Evolutionary conservation across 1,140 invertebrate species (phyloP), one percentile per base, ranked within the genome.

Genomic region (Cydia amplana): DNA sequence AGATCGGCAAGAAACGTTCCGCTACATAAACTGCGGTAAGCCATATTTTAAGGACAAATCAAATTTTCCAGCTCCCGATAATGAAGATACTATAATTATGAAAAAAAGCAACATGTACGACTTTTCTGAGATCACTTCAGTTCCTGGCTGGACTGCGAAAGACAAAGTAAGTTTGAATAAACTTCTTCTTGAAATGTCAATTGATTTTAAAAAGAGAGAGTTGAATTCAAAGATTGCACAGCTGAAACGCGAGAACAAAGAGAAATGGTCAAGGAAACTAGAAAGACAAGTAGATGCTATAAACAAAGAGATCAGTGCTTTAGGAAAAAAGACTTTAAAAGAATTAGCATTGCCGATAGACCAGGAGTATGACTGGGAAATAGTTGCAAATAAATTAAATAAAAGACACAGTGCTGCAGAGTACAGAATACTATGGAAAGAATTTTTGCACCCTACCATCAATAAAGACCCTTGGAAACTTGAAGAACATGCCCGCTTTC

Each of bases 371-470:
- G 90, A 93, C 51, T 93, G 91, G 91, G 87, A 91, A 6, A 74
- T 75, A 63, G 73, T 93, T 36, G 81, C 89, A 9, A 82, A 84
- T 60, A 83, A 80, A 75, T 74, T 93, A 36, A 87, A 85, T 64
- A 60, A 79, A 6, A 84, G 88, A 70, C 91, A 93, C 49, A 83
- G 75, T 70, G 78, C 89, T 23, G 74, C 84, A 64, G 91, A 93
- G 75, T 91, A 88, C 75, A 75, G 79, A 74, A 65, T 85, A 6
- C 94, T 96, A 83, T 97, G 96, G 96, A 94, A 94, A 74, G 90
- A 95, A 18, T 96, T 94, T 82, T 81, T 96, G 73, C 94, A 95
- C 82, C 96, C 96, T 0, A 82, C 92, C 7, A 93, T 96, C 16
- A 96, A 95, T 74, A 96, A 95, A 77, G 84, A 78, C 4, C 86